Conservation (phyloP, 2,797 vertebrate genomes). For the Pantherophis alleghaniensis region DNA sequence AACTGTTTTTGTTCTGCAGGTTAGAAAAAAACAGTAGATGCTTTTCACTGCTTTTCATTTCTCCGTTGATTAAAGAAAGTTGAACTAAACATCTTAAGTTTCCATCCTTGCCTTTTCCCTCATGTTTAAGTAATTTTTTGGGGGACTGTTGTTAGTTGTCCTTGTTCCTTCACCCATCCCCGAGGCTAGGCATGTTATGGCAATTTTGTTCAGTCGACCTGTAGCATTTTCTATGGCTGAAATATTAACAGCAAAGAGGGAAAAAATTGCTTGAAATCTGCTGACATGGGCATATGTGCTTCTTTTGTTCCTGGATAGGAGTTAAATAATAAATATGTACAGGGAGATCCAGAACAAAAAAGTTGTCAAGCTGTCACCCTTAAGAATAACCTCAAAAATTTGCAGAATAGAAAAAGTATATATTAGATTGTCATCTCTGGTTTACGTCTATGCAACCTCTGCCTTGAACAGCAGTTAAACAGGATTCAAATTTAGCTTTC, state of each 20-base stretch:
- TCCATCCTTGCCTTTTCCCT: constrained; percentile 1
- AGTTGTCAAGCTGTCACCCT: constrained; percentile 25
- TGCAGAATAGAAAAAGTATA: constrained; percentile 35
- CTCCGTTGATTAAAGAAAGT: background rate
- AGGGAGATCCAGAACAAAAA: constrained; percentile 42
- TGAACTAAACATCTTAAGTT: constrained; percentile 26
- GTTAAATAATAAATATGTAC: background rate
- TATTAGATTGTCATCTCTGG: constrained; percentile 33
- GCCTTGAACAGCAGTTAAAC: constrained; percentile 33
- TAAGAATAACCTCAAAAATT: constrained; percentile 47
- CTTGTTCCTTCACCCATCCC: constrained; percentile 1
- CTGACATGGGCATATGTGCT: constrained; percentile 20
- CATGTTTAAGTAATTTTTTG: constrained; percentile 9
- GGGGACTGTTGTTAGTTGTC: background rate
- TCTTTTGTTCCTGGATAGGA: constrained; percentile 23
- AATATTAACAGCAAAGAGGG: constrained; percentile 24
- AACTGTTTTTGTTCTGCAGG: background rate
- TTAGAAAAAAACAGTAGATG: background rate
- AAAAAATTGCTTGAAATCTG: background rate
- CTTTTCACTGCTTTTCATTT: background rate
- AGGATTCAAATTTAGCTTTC: constrained; percentile 23
- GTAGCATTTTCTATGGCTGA: constrained; percentile 3
- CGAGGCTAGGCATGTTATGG: background rate
- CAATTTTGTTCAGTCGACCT: constrained; percentile 2
- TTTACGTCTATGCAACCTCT: constrained; percentile 32